Evolutionary conservation across 2,113 vertebrate species (phyloP), one percentile per base, ranked within the genome.

Genomic region (Phaetusa simplex): DNA sequence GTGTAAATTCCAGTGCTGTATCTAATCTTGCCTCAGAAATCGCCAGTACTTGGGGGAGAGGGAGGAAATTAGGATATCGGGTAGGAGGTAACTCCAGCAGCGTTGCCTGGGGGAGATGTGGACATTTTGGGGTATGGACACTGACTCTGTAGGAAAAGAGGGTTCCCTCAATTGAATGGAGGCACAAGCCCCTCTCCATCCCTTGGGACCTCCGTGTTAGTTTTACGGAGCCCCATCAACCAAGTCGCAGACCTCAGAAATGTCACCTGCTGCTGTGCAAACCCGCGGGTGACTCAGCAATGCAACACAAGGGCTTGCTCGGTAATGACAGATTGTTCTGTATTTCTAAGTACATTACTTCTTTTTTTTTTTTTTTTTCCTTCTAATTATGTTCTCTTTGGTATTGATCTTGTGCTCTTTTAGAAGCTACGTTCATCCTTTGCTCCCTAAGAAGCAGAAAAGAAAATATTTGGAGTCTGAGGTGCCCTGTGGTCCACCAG

Each of bases 41-140:
- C 52, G 23, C 18, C 47, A 59, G 22, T 34, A 42, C 56, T 8
- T n/a, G 56, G 15, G 22, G 13, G 42, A 47, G 55, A 40, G 10
- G 21, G 9, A 14, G 24, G 12, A 58, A 66, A 74, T 34, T 2
- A 8, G 67, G 30, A 17, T 53, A 4, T 2, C 23, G 55, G 22
- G 26, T 43, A 9, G 56, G 67, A 58, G 29, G 36, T 18, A 22
- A 14, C n/a, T 50, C 12, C 69, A 71, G 36, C 64, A 65, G 42
- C 26, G 9, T 11, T 66, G 47, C 21, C 72, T 62, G 17, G 30
- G 22, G 29, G 69, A 49, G 16, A 8, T 11, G 29, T 7, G 45
- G 42, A 2, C 4, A 0, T 49, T 65, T 8, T 0, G 1, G 55
- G 14, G 23, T 14, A 15, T 0, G 6, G 67, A 14, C 32, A 17